phyloP scores from a whole-genome alignment of 2,797 vertebrate species.

The Potorous gilbertii region DNA sequence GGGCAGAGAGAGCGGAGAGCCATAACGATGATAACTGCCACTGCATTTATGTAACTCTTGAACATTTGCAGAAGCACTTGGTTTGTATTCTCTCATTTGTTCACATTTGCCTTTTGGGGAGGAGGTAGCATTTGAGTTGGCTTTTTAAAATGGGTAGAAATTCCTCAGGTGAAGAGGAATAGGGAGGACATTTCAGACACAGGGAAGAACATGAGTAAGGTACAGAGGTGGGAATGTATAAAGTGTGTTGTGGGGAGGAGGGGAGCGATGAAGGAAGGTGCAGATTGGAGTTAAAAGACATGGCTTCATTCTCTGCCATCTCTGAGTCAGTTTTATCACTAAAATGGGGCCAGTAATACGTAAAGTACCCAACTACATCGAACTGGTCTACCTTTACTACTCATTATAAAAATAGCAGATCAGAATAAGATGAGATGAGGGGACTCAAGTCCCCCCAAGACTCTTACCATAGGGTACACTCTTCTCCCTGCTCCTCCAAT shows the following conservation, averaged over 20 bases:
- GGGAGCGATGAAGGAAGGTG: background rate
- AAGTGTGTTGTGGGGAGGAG: background rate
- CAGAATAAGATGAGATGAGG: background rate
- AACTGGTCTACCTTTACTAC: background rate
- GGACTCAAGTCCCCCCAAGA: background rate
- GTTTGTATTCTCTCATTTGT: background rate
- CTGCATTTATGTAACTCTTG: background rate
- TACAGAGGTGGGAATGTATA: background rate
- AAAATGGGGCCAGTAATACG: background rate
- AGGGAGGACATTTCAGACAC: background rate
- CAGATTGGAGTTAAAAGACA: background rate
- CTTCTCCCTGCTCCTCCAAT: background rate
- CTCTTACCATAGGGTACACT: background rate
- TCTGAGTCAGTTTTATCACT: background rate
- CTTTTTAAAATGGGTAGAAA: background rate
- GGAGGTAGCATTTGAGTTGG: background rate
- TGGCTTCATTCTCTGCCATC: background rate
- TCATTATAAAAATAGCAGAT: background rate
- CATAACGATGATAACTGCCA: too few relatives aligned
- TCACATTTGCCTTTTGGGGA: background rate
- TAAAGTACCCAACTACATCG: background rate
- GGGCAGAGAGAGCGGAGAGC: background rate
- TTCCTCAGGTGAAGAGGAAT: background rate
- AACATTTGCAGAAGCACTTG: background rate
- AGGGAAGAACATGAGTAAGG: background rate